Percentiles rank a stretch among this genome's conserved stretches.
phyloP scores from a whole-genome alignment of 2,797 vertebrate species.

The Eidolon dupreanum region DNA sequence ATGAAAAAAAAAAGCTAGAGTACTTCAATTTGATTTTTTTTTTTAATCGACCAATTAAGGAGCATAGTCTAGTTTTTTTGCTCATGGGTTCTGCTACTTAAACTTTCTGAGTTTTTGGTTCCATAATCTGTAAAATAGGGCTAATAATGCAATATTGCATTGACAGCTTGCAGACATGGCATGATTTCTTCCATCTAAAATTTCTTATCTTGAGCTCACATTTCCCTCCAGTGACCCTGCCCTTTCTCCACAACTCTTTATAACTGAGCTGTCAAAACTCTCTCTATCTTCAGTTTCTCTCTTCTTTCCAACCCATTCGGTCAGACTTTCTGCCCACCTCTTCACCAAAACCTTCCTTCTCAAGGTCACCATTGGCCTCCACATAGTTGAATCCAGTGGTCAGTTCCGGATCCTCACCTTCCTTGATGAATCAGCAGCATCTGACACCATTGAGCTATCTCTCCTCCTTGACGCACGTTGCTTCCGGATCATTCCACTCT shows the following conservation, averaged over 20 bases:
- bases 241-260: not conserved
- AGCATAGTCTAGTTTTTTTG: not conserved
- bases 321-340: not conserved
- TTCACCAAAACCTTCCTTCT: not conserved
- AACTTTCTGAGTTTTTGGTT: not conserved
- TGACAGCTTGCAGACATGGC: not conserved
- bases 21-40: not conserved
- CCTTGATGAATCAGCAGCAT: not conserved
- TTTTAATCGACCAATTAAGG: not conserved
- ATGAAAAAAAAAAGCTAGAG: not conserved
- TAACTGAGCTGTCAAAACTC: not conserved
- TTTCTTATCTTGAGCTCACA: not conserved
- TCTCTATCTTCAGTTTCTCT: not conserved
- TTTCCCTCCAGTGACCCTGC: not conserved
- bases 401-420: not conserved
- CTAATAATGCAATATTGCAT: not conserved
- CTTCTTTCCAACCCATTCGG: not conserved
- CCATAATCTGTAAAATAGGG: not conserved
- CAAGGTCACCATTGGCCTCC: not conserved
- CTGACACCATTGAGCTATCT: not conserved
- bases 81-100: not conserved
- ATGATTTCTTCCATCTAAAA: not conserved
- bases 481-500: not conserved
- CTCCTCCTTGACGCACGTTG: not conserved
- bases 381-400: fast-evolving